Evolutionary conservation across 1,140 invertebrate species (phyloP), one percentile per base, ranked within the genome.

Genomic region (Drosophila eugracilis): DNA sequence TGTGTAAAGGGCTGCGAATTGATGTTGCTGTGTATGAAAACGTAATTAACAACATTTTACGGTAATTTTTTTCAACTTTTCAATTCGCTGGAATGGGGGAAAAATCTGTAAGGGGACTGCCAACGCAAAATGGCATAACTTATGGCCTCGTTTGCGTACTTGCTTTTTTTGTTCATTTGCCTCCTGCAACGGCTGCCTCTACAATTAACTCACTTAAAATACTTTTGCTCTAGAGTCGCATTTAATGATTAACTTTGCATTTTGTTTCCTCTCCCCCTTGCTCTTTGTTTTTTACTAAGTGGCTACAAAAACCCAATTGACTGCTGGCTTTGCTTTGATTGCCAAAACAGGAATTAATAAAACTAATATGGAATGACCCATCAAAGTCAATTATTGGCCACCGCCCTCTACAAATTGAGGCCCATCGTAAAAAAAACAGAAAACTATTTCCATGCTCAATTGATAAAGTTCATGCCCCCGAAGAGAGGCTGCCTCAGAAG

Each of bases 21-120:
- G 63, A 48, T 48, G 59, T 54, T 76, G 78, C 52, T 84, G 69
- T 84, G 72, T 74, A 85, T 86, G 77, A 86, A 85, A 85, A 77
- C 54, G 81, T 86, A 86, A 86, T 86, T 86, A 86, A 88, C 81
- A 86, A 83, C 78, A 88, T 86, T 88, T 85, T 80, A 37, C 81
- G 60, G 59, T 50, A 62, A 41, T 55, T 73, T 66, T 73, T 77
- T 78, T 62, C 26, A 42, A 69, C 71, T 69, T 53, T 66, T 75
- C 48, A 57, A 66, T 52, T 48, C 48, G n/a, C 28, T 17, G 42
- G 63, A 32, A 58, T 9, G 26, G 22, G 48, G 24, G 1, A 34
- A 37, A 37, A 50, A n/a, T 26, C 28, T 32, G 24, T 26, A 32
- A 22, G 14, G 21, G 14, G 34, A 63, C 52, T 78, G 70, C 71